Evolutionary conservation across 2,113 vertebrate genomes (phyloP).

Genomic region (Phyllostomus hastatus): DNA sequence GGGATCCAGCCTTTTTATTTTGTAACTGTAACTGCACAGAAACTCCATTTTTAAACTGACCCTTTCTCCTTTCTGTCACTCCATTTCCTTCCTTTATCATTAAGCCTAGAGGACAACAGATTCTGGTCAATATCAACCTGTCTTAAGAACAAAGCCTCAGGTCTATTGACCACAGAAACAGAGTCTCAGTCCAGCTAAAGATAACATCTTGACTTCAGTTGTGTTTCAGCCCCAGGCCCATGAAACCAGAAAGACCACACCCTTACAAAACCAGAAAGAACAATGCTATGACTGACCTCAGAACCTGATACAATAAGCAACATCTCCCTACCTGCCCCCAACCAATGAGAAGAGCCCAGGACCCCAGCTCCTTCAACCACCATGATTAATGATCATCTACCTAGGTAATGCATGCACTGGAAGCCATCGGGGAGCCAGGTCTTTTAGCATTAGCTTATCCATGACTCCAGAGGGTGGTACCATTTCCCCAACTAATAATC

Average conservation of each 20-base stretch:
- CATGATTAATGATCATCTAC: not conserved
- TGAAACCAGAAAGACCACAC: not conserved
- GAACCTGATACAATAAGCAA: not conserved
- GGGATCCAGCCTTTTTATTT: not conserved
- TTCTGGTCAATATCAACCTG: not conserved
- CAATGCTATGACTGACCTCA: not conserved
- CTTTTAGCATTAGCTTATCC: not conserved
- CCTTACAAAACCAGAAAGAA: not conserved
- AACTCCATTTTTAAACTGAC: not conserved
- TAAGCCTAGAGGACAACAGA: not conserved
- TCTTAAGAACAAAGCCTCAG: not conserved
- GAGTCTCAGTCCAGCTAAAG: not conserved
- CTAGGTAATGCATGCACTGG: not conserved
- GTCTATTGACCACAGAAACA: not conserved
- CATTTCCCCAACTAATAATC: not conserved
- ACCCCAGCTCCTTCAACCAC: not conserved
- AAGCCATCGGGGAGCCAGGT: not conserved
- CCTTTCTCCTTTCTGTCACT: not conserved
- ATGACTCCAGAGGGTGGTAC: not conserved
- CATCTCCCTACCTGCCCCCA: not conserved
- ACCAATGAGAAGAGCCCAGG: not conserved
- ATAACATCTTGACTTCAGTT: not conserved
- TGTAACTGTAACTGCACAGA: not conserved
- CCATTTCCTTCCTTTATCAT: not conserved
- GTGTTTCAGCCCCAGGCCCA: not conserved